Evolutionary conservation across 2,113 vertebrate genomes (phyloP), one percentile per base, ranked within the genome.

Genomic region (Zapus hudsonius): DNA sequence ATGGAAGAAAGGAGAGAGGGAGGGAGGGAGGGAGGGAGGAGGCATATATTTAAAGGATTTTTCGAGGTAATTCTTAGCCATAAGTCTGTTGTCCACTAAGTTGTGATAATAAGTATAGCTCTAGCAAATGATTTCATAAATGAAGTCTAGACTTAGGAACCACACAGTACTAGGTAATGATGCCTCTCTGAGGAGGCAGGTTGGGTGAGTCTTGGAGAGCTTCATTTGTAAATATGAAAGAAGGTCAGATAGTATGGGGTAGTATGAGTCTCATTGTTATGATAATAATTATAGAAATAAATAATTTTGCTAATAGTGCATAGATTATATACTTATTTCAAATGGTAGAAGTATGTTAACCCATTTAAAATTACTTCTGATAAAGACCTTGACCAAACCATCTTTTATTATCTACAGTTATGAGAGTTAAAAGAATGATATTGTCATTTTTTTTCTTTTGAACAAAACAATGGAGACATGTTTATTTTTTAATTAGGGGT

Each of bases 321-420:
- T 3, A 92, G 19, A 92, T 33, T 1, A n/a, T 2, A 0, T 36
- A 29, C 67, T 29, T 67, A 31, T 25, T 7, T 33, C 66, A 4
- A 83, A 95, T 79, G 63, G 5, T 1, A 16, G 42, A 81, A 79
- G 3, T 3, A 66, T 63, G 72, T 33, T 84, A 75, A 89, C 93
- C 22, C 1, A 69, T 40, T 61, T 64, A 10, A 13, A 84, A 86
- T 94, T 55, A 75, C 76, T 85, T 86, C 31, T 69, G 9, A 2
- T 87, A 55, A n/a, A 70, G 2, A 57, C 10, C 36, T 64, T 6
- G 81, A 1, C 59, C 5, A 42, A 57, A 52, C 84, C 3, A 59
- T 73, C 8, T 92, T 93, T 83, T 91, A 64, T 55, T 29, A 75
- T n/a, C 5, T 29, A 78, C 5, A 87, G 36, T 3, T 64, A 93